Evolutionary conservation across 2,888 invertebrate species (phyloP).

Genomic region (Scotopteryx bipunctaria): DNA sequence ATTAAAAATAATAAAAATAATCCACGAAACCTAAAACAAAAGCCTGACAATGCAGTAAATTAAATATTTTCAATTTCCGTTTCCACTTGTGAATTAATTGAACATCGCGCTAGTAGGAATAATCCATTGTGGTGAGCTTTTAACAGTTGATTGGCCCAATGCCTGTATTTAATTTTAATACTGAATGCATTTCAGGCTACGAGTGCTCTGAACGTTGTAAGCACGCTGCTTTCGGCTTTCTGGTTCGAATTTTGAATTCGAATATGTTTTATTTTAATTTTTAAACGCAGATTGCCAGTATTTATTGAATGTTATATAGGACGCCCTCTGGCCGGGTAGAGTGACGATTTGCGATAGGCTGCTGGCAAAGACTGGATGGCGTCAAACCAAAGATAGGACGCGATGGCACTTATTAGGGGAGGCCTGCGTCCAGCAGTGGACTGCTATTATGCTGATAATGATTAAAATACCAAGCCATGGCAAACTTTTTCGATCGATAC

Average conservation of each 20-base stretch:
- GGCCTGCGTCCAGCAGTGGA: no score
- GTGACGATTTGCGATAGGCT: no score
- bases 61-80: background rate
- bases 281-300: background rate
- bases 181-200: constrained; percentile 30
- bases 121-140: constrained; percentile 31
- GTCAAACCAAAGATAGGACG: no score
- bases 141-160: constrained; percentile 32
- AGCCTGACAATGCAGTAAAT: background rate
- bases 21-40: background rate
- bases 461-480: no score
- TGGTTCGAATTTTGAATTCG: constrained; percentile 12
- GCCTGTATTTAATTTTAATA: constrained; percentile 28
- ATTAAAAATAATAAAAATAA: background rate
- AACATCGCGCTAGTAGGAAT: constrained; percentile 10
- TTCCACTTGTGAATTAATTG: constrained; percentile 13
- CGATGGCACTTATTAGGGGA: no score
- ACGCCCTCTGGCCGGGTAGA: no score
- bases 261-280: background rate
- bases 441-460: no score
- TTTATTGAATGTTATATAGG: no score
- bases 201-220: constrained; percentile 24
- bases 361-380: no score
- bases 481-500: no score
- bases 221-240: constrained; percentile 12